Evolutionary conservation across 2,113 vertebrate genomes (phyloP).

Genomic region (Tursiops truncatus): DNA sequence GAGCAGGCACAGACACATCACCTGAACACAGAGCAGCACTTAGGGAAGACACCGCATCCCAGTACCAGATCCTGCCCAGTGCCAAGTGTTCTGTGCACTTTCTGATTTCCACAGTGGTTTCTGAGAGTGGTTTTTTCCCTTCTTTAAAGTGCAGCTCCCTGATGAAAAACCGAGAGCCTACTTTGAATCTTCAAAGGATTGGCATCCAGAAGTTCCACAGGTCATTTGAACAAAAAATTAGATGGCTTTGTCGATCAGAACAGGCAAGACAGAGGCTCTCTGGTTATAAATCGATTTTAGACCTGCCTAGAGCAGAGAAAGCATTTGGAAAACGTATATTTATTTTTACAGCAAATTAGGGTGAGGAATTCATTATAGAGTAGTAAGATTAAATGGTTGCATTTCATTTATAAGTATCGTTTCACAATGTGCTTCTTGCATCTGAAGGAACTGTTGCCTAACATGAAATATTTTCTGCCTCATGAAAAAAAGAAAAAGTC

Average conservation of each 20-base stretch:
- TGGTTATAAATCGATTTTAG: constrained; percentile 39
- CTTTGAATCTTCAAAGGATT: constrained; percentile 34
- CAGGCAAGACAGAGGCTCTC: neutral
- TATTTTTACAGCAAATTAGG: constrained; percentile 46
- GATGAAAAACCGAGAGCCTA: neutral
- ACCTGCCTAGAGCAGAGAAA: neutral
- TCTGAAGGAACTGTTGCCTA: constrained; percentile 41
- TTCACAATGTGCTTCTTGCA: neutral
- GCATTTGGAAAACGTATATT: constrained; percentile 18
- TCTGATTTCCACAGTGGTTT: neutral
- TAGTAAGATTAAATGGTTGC: constrained; percentile 21
- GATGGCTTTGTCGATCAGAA: neutral
- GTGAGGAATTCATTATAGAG: constrained; percentile 31
- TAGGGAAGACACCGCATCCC: neutral
- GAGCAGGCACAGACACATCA: neutral
- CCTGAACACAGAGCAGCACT: neutral
- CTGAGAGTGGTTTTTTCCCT: neutral
- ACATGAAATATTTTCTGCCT: constrained; percentile 42
- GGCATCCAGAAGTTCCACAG: neutral
- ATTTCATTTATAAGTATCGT: constrained; percentile 46
- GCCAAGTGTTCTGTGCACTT: neutral
- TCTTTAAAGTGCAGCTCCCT: constrained; percentile 15
- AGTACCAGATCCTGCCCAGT: neutral
- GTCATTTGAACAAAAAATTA: neutral
- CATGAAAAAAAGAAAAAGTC: neutral